Evolutionary conservation across 2,888 invertebrate species (phyloP), one percentile per base, ranked within the genome.

Genomic region (Margaritifera margaritifera): DNA sequence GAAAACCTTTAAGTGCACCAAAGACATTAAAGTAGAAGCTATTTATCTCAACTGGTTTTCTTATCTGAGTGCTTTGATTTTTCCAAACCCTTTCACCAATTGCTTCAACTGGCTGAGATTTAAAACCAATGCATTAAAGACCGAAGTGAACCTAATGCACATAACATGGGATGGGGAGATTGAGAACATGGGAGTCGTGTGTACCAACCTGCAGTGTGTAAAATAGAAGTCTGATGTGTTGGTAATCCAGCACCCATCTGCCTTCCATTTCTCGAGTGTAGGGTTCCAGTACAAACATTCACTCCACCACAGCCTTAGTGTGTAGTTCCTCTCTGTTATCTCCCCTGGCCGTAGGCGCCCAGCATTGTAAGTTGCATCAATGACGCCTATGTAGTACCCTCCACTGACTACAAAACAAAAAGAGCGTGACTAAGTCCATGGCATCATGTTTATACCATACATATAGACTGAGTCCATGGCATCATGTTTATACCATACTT

Each of bases 281-380:
- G 73, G 62, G 63, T 87, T 77, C 88, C 88, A 88, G 82, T 79
- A 87, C 22, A 89, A 69, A 76, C 89, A 89, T 52, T 83, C 74
- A 20, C 84, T 83, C 82, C 84, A 84, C 88, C 88, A 89, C 53
- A 86, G 61, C 42, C 75, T 80, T 18, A 89, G 70, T 15, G 78
- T 78, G 78, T 89, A 89, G 62, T 81, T 71, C 4, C 87, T 80
- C n/a, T 71, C 66, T n/a, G 77, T 70, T 51, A 86, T 80, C 75
- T 87, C 85, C 42, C 82, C 82, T 55, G 66, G 74, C 5, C 86
- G 80, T 5, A 79, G 82, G 6, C 86, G 75, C 0, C 84, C 87
- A 1, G 81, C 79, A 66, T 89, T 87, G 70, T 84, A 86, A 6
- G 79, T 80, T 60, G 82, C 79, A 69, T 89, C 88, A 18, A 86